Evolutionary conservation across 2,888 invertebrate species (phyloP), one percentile per base, ranked within the genome.

Genomic region (Helobdella robusta): DNA sequence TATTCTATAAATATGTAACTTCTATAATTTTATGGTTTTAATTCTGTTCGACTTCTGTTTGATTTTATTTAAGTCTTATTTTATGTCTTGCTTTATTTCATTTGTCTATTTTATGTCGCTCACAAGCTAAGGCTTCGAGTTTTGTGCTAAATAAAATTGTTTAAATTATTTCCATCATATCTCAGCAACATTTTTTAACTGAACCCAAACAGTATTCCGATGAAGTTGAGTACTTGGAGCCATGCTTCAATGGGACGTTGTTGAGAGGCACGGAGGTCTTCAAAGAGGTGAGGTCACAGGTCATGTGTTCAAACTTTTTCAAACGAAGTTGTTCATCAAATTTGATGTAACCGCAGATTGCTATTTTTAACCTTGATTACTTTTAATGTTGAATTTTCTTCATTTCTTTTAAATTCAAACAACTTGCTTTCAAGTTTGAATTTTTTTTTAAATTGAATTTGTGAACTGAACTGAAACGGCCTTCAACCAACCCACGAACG

Each of bases 231-330:
- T 68, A 63, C 34, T 63, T 68, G 58, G 66, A 68, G 28, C 44
- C 44, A n/a, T 63, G 65, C 25, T 58, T 68, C 15, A 58, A 66
- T 15, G 59, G 35, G 15, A 59, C 65, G 30, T 28, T 68, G 40
- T 62, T 68, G 5, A 65, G 66, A 30, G 68, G 66, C 25, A 68
- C 68, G 0, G 68, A 65, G 15, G 50, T 58, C 46, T 40, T 62
- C 59, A 68, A 62, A 63, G 61, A 68, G 50, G 65, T 65, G 8
- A 11, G 11, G 18, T 8, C 23, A 8, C 8, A 32, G 11, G 81
- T 84, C 63, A 86, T 46, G 3, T 32, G 1, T 11, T 59, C 6
- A 18, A n/a, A 3, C 15, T 23, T 15, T 11, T 40, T 15, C 15
- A 40, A 40, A 15, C 11, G 44, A 15, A 15, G 44, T n/a, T n/a